Evolutionary conservation across 2,888 invertebrate genomes (phyloP), one percentile per base, ranked within the genome.

Genomic region (Metalampra italica): DNA sequence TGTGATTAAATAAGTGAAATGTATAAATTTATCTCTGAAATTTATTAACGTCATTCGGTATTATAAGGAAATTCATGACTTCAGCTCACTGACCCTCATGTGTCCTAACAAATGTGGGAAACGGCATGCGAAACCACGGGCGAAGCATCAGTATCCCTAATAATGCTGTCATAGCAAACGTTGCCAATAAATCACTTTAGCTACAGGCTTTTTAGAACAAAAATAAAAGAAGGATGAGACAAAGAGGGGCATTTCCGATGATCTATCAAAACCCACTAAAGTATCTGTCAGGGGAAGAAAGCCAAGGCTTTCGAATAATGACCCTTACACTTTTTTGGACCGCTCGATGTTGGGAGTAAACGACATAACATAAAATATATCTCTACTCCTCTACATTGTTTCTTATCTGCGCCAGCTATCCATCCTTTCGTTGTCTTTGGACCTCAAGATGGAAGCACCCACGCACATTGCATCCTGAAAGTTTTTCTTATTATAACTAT

Each of bases 221-320:
- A 51, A 43, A 44, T 49, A 41, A 14, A 44, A 39, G 49, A 43
- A 13, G 46, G 34, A 64, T 62, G 70, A 71, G 68, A 69, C 68
- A 69, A 71, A 68, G 55, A 53, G 49, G 47, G 29, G 64, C 61
- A 68, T 71, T 74, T 71, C 66, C 71, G 69, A 71, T 68, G 69
- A 74, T 72, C 73, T 71, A 74, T 71, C 74, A 74, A 70, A 72
- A 68, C 38, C 50, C 64, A 70, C 64, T 70, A 60, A 57, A 61
- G 55, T 50, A 37, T 53, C 53, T 53, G 53, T 50, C 53, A 43
- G 38, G 38, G 39, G 41, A 22, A 22, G 22, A 43, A 38, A 45
- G 47, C 51, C 32, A 45, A 41, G 13, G 41, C 22, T 32, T 30
- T 42, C 43, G 34, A 38, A 46, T 50, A 50, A 50, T 50, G 44